Evolutionary conservation across 2,888 invertebrate genomes (phyloP).

Genomic region (Hedya salicella): DNA sequence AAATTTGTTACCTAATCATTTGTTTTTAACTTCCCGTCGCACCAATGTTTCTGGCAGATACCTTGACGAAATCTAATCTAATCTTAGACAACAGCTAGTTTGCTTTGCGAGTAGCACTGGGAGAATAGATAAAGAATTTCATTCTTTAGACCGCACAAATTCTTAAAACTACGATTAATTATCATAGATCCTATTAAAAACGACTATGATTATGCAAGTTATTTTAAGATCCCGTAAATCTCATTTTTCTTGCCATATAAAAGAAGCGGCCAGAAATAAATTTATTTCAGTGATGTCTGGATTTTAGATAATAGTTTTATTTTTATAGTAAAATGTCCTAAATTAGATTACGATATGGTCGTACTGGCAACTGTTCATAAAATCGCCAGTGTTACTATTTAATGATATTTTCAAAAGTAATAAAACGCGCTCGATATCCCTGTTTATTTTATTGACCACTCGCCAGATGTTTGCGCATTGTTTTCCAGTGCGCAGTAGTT

Average conservation of each 20-base stretch:
- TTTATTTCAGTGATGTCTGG: slow-evolving; percentile 30
- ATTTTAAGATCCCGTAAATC: slow-evolving; percentile 38
- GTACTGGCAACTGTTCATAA: slow-evolving; percentile 69
- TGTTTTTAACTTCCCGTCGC: slow-evolving; percentile 39
- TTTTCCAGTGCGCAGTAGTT: slow-evolving; percentile 86
- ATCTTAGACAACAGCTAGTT: slow-evolving; percentile 43
- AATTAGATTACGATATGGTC: slow-evolving; percentile 40
- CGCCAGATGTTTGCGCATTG: slow-evolving; percentile 86
- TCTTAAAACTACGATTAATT: slow-evolving; percentile 19
- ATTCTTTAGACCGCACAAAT: background rate
- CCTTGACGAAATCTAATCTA: slow-evolving; percentile 41
- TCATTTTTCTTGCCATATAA: slow-evolving; percentile 42
- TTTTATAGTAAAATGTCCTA: slow-evolving; percentile 37
- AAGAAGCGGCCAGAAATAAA: slow-evolving; percentile 37
- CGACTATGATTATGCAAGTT: slow-evolving; percentile 35
- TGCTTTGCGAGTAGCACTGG: slow-evolving; percentile 28
- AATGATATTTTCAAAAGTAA: slow-evolving; percentile 83
- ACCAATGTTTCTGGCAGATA: slow-evolving; percentile 34
- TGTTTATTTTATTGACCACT: slow-evolving; percentile 86
- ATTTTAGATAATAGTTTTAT: slow-evolving; percentile 41
- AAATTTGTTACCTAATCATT: slow-evolving; percentile 40
- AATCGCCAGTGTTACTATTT: slow-evolving; percentile 79
- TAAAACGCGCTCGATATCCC: slow-evolving; percentile 86
- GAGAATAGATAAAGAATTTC: slow-evolving; percentile 24
- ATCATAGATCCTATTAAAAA: slow-evolving; percentile 26